phyloP scores from a whole-genome alignment of 2,888 invertebrate species.

The Nephrocerus scutellatus region DNA sequence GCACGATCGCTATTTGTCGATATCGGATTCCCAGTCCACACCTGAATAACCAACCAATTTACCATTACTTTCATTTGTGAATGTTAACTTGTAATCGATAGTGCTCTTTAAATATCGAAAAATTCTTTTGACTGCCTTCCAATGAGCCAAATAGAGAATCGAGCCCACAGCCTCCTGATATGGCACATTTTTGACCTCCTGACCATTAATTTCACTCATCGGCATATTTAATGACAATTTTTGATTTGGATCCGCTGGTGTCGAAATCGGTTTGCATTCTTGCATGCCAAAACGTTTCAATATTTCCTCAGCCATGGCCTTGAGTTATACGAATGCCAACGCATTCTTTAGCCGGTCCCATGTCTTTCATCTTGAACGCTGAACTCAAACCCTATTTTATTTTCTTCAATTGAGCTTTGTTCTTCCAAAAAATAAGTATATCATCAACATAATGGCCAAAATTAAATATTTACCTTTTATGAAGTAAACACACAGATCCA shows the following conservation, averaged over 20 bases:
- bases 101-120: neutral
- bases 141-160: slow-evolving; percentile 6
- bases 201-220: neutral
- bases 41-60: neutral
- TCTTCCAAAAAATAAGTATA: slow-evolving; percentile 12
- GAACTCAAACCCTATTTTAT: slow-evolving; percentile 3
- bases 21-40: neutral
- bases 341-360: slow-evolving; percentile 6
- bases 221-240: slow-evolving; percentile 12
- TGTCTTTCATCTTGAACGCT: slow-evolving; percentile 10
- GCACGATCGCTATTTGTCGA: no score
- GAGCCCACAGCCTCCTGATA: slow-evolving; percentile 7
- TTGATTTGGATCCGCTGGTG: slow-evolving; percentile 13
- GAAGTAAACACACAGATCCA: slow-evolving; percentile 14
- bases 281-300: slow-evolving; percentile 6
- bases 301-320: slow-evolving; percentile 1
- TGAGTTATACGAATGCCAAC: slow-evolving; percentile 11
- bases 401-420: slow-evolving; percentile 3
- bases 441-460: slow-evolving; percentile 14
- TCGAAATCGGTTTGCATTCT: slow-evolving; percentile 9
- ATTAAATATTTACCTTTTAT: no score
- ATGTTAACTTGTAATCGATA: neutral
- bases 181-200: no score
- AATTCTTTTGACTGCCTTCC: slow-evolving; percentile 14
- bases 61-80: no score